Percentiles rank a stretch among this genome's conserved stretches.
Conservation (phyloP, 2,797 vertebrate species). For the Choloepus didactylus region DNA sequence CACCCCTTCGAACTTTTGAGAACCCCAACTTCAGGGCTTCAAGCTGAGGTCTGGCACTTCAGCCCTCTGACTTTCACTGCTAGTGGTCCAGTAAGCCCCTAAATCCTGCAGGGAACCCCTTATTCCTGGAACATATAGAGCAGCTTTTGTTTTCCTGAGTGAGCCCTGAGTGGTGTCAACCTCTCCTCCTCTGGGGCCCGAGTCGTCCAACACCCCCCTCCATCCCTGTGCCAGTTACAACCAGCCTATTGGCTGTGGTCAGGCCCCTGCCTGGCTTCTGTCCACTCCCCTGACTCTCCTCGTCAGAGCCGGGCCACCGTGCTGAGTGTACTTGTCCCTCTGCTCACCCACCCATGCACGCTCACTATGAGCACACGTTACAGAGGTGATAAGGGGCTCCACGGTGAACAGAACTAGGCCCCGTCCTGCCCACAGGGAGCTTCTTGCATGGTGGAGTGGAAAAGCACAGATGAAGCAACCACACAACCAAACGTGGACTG, state of each 20-base stretch:
- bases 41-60: not conserved
- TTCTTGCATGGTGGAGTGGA: not conserved
- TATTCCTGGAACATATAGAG: not conserved
- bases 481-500: not conserved
- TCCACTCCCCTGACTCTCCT: not conserved
- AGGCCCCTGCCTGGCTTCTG: not conserved
- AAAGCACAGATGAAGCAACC: not conserved
- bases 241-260: not conserved
- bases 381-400: not conserved
- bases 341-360: not conserved
- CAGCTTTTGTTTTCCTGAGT: not conserved
- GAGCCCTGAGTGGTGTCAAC: accelerated
- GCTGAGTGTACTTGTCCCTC: not conserved
- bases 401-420: not conserved
- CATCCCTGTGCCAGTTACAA: not conserved
- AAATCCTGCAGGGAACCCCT: not conserved
- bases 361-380: not conserved
- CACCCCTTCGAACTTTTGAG: not conserved
- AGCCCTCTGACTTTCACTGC: not conserved
- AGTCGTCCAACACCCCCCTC: too few species aligned
- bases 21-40: not conserved
- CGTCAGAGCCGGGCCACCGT: not conserved
- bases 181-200: not conserved
- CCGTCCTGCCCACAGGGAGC: not conserved
- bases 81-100: not conserved